phyloP scores from a whole-genome alignment of 1,140 invertebrate genomes.

The Cardiocondyla obscurior region DNA sequence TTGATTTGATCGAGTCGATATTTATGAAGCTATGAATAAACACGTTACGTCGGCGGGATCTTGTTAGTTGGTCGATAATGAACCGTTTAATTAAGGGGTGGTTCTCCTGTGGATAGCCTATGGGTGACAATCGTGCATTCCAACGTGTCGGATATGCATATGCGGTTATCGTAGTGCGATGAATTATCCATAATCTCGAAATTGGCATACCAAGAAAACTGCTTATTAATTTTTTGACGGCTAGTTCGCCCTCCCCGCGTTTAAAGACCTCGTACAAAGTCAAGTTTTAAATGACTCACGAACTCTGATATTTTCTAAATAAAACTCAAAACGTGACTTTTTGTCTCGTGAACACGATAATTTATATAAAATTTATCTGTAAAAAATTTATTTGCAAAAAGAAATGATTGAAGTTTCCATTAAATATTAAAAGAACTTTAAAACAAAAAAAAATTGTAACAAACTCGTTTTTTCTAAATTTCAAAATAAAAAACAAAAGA shows the following conservation, averaged over 20 bases:
- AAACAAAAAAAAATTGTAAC: not conserved
- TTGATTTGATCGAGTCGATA: not conserved
- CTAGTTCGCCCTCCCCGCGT: no score
- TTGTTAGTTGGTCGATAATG: conserved; percentile 61
- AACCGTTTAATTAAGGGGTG: conserved; percentile 64
- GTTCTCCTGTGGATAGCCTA: conserved; percentile 68
- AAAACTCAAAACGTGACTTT: not conserved
- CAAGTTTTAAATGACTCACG: no score
- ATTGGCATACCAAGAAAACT: not conserved
- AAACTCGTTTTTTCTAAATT: not conserved
- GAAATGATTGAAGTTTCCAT: not conserved
- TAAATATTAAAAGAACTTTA: not conserved
- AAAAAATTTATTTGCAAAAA: not conserved
- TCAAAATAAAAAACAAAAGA: not conserved
- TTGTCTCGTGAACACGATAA: not conserved
- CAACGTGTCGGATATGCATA: conserved; percentile 45
- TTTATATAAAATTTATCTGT: not conserved
- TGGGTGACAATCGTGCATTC: conserved; percentile 64
- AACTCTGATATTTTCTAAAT: not conserved
- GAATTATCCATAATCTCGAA: not conserved
- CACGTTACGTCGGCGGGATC: not conserved
- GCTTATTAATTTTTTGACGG: not conserved
- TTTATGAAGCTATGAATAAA: conserved; percentile 59
- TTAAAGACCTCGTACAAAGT: no score
- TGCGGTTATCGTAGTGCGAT: not conserved